A percentile compares a stretch with the other conserved stretches of the same genome.
Conservation (phyloP, 2,888 invertebrate species). For the Drosophila yooni region DNA sequence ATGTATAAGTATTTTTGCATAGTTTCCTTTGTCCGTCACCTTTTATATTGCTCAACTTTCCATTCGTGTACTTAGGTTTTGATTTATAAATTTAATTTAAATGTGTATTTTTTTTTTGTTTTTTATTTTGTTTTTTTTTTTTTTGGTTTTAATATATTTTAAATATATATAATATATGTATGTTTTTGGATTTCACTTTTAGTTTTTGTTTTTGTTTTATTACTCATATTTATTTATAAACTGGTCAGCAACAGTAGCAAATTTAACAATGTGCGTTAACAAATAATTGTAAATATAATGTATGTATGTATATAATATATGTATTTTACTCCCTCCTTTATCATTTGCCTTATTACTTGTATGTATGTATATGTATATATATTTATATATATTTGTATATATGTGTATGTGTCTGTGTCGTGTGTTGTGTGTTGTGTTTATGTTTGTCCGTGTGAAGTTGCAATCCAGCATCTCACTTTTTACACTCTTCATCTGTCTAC, state of each 20-base stretch:
- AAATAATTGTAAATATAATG: constrained; percentile 85
- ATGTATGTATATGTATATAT: constrained; percentile 41
- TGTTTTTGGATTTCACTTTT: constrained; percentile 69
- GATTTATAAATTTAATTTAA: constrained; percentile 73
- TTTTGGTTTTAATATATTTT: constrained; percentile 76
- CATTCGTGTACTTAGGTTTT: constrained; percentile 53
- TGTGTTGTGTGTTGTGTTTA: constrained; percentile 2
- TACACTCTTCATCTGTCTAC: constrained; percentile 48
- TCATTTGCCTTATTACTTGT: constrained; percentile 30
- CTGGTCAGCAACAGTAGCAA: constrained; percentile 85
- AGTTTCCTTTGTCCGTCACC: constrained; percentile 46
- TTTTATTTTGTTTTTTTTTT: constrained; percentile 39
- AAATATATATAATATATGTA: constrained; percentile 80
- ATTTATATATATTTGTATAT: constrained; percentile 20
- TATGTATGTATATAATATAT: constrained; percentile 70
- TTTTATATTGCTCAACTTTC: constrained; percentile 60
- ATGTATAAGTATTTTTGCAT: constrained; percentile 26
- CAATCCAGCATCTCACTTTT: constrained; percentile 20
- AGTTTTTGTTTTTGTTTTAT: constrained; percentile 82
- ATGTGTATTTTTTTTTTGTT: constrained; percentile 49
- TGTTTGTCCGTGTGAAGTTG: constrained; percentile 19
- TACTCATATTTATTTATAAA: constrained; percentile 78
- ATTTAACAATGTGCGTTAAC: constrained; percentile 85
- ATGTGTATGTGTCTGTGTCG: constrained; percentile 11
- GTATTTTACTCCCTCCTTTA: constrained; percentile 35